Evolutionary conservation across 2,797 vertebrate species (phyloP).

Genomic region (Pyrocephalus nanus): DNA sequence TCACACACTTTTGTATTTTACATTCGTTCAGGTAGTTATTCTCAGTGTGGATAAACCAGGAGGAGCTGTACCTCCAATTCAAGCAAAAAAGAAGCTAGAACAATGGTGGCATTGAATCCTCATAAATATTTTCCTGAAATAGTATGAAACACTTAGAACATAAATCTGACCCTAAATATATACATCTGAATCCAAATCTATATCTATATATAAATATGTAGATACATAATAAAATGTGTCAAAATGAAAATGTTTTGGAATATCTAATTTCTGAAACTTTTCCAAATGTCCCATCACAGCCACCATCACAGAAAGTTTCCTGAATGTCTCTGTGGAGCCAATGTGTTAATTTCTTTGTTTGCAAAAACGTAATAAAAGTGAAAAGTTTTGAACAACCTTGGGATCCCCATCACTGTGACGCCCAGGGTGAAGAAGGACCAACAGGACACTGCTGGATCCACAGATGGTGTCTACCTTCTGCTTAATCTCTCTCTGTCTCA

Average conservation of each 20-base stretch:
- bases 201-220: background rate
- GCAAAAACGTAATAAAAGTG: background rate
- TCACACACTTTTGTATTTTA: background rate
- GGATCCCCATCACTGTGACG: background rate
- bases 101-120: background rate
- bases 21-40: background rate
- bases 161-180: background rate
- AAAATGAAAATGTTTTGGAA: background rate
- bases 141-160: background rate
- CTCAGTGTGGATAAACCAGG: background rate
- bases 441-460: background rate
- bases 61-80: background rate
- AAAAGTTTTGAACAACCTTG: background rate
- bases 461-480: background rate
- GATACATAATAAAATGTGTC: background rate
- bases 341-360: background rate
- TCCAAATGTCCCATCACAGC: background rate
- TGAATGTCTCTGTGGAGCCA: background rate
- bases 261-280: background rate
- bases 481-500: background rate
- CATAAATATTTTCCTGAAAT: background rate
- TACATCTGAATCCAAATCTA: background rate
- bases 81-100: background rate
- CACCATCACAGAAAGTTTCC: background rate
- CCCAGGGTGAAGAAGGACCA: background rate